Percentiles rank a stretch among this genome's conserved stretches.
phyloP scores from a whole-genome alignment of 2,113 vertebrate species.

The Sminthopsis crassicaudata region DNA sequence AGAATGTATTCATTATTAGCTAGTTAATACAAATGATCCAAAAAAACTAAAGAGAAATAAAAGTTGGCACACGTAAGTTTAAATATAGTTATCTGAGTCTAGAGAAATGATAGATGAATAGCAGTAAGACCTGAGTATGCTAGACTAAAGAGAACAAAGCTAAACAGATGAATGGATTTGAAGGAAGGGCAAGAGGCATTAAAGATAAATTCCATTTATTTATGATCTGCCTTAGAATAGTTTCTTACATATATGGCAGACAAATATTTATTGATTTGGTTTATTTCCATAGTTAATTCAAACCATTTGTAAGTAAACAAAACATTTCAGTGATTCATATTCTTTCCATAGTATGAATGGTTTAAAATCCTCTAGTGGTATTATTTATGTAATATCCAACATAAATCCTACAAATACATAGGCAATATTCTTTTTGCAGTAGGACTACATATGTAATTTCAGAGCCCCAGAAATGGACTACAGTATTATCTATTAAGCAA shows the following conservation, averaged over 20 bases:
- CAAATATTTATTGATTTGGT: too few species aligned
- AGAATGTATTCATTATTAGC: neutral
- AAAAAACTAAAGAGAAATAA: neutral
- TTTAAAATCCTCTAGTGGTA: neutral
- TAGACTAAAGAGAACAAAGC: neutral
- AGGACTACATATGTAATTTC: neutral
- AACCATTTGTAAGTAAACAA: too few species aligned
- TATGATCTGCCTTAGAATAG: neutral
- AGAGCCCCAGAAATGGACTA: neutral
- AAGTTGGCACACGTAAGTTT: neutral
- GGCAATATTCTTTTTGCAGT: neutral
- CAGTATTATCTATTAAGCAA: neutral
- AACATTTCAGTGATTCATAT: neutral
- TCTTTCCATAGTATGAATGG: neutral
- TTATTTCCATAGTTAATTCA: too few species aligned
- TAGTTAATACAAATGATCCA: neutral
- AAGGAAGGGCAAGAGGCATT: neutral
- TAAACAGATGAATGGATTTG: neutral
- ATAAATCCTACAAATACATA: neutral
- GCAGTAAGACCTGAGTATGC: neutral
- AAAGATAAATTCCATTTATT: neutral
- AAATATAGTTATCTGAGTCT: too few species aligned
- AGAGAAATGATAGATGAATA: neutral
- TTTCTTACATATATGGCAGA: neutral
- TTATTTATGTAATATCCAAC: neutral